Evolutionary conservation across 2,797 vertebrate genomes (phyloP), one percentile per base, ranked within the genome.

Genomic region (Melanotaenia maccullochi): DNA sequence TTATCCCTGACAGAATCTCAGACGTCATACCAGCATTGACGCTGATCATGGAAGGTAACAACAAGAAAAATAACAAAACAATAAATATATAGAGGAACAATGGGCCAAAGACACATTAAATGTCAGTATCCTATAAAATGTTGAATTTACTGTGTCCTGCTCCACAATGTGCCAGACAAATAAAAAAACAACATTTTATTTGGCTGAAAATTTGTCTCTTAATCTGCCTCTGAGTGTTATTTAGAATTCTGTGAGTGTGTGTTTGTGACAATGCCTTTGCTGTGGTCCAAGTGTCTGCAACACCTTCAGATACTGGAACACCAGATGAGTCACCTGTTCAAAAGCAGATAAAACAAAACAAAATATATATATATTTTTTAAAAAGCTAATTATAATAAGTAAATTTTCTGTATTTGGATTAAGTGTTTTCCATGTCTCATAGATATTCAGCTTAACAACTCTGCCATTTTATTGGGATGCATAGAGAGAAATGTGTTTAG

Each of bases 291-390:
- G 92, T 0, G 90, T 93, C 93, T 98, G 97, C 75, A 99, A 91
- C 97, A 99, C 97, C 93, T 96, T 97, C 86, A 99, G 92, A 40
- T 99, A 99, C 93, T 99, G 97, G 83, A 99, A 98, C 60, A 99
- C 97, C 72, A 97, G 85, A 13, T 97, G 94, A 85, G 94, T 94
- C 87, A 99, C 97, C 98, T 99, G 92, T 81, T 68, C 51, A 83
- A 67, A 76, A 85, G 71, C 55, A 83, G 0, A 75, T 11, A 54
- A 68, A 1, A 44, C n/a, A 18, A 64, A 47, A 42, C 1, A 14
- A 58, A 9, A 9, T 4, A 13, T 32, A 32, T 32, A 32, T 32
- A 7, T 32, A 32, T 32, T 32, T 32, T 11, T 22, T 22, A 38
- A 38, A 16, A 61, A 42, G 7, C 3, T 9, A 9, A 24, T 60